Evolutionary conservation across 2,113 vertebrate genomes (phyloP).

Genomic region (Pelecanus crispus): DNA sequence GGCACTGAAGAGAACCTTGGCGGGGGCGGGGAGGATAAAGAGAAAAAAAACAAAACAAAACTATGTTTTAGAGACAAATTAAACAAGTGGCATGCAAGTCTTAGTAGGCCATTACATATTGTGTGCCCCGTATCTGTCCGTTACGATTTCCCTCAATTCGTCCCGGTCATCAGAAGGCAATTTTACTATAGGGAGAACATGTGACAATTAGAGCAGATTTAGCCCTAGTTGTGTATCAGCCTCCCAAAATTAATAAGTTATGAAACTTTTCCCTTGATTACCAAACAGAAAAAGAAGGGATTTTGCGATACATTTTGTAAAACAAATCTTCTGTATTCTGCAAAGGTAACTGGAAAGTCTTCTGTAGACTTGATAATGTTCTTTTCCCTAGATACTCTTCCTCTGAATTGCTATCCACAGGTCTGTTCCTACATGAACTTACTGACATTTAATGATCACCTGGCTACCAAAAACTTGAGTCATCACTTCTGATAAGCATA

Average conservation of each 20-base stretch:
- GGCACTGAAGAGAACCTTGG: background rate
- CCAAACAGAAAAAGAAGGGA: background rate
- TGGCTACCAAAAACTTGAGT: background rate
- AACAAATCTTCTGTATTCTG: background rate
- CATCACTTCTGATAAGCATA: background rate
- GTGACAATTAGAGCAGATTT: conserved; percentile 82
- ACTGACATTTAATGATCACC: background rate
- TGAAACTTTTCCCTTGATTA: background rate
- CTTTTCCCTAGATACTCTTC: background rate
- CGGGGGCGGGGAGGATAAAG: accelerated
- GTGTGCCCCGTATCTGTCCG: conserved; percentile 99
- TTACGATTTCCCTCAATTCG: conserved; percentile 95
- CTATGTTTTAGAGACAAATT: background rate
- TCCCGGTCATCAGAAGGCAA: conserved; percentile 96
- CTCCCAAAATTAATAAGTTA: conserved; percentile 72
- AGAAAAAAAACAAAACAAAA: background rate
- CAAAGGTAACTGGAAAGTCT: background rate
- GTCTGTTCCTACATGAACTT: background rate
- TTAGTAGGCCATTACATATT: conserved; percentile 3
- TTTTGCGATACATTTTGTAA: background rate
- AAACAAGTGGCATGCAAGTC: background rate
- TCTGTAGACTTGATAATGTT: background rate
- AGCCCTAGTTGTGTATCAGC: conserved; percentile 85
- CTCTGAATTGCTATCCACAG: background rate
- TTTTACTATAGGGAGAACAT: conserved; percentile 84